Conservation (phyloP, 2,797 vertebrate species). For the Phylloscopus collybita region DNA sequence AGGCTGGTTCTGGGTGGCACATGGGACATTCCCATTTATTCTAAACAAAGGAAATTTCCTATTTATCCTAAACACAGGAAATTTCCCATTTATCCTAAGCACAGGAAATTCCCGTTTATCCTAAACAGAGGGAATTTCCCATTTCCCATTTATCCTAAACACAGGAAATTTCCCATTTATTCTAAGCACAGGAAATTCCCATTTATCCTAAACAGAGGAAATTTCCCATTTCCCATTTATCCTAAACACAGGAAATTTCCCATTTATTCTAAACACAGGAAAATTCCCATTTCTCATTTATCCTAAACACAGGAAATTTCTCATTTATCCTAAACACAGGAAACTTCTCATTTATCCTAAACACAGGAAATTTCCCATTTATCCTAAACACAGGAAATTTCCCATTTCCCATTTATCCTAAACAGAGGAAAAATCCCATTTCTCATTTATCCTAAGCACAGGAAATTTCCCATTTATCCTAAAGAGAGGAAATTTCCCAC, state of each 20-base stretch:
- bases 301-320: not conserved
- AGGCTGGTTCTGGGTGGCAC: not conserved
- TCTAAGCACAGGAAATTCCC: too few relatives aligned
- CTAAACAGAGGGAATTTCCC: not conserved
- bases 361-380: too few relatives aligned
- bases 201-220: too few relatives aligned
- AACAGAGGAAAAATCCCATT: too few relatives aligned
- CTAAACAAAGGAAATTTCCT: not conserved
- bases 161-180: too few relatives aligned
- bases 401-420: too few relatives aligned
- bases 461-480: not conserved
- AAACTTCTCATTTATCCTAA: not conserved
- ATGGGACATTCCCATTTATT: rapidly evolving
- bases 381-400: too few relatives aligned
- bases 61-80: not conserved
- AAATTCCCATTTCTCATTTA: not conserved
- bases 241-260: too few relatives aligned
- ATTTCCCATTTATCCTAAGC: not conserved
- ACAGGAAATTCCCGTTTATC: not conserved
- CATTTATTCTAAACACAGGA: rapidly evolving
- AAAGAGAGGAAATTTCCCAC: not conserved
- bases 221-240: not conserved
- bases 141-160: too few relatives aligned
- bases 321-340: not conserved
- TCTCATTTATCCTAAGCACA: too few relatives aligned